These are phyloP conservation scores for Drosophila varians DNA, from an alignment of 1,140 invertebrate genomes.

Conservation along the genomic window DNA sequence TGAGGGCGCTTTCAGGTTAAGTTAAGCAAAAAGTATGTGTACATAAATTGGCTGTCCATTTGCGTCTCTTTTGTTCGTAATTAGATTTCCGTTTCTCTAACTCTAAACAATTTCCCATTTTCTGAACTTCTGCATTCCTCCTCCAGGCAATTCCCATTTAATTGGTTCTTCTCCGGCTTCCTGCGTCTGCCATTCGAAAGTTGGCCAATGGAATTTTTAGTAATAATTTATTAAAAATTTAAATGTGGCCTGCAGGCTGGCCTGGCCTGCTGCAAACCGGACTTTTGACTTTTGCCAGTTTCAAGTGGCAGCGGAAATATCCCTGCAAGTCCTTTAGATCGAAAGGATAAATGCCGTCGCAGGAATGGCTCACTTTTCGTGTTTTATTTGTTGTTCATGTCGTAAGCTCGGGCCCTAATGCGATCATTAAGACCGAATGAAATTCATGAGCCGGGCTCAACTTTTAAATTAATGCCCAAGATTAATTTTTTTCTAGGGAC, in stretches of 20 bases:
- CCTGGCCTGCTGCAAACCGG: neutral
- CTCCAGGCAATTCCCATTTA: constrained; percentile 58
- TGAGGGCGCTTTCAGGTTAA: constrained; percentile 40
- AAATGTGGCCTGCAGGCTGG: constrained; percentile 25
- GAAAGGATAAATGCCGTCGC: constrained; percentile 8
- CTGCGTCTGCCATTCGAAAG: constrained; percentile 17
- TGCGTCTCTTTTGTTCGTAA: constrained; percentile 54
- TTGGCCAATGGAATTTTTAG: constrained; percentile 29
- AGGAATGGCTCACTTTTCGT: constrained; percentile 3
- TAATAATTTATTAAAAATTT: constrained; percentile 52
- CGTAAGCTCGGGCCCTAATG: constrained; percentile 31
- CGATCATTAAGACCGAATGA: constrained; percentile 52
- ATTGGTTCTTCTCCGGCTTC: constrained; percentile 54
- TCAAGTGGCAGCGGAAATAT: neutral
- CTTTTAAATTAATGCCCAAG: constrained; percentile 60
- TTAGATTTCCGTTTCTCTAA: constrained; percentile 57
- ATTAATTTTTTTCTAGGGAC: constrained; percentile 50
- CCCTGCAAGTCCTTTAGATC: neutral
- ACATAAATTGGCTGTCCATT: constrained; percentile 63
- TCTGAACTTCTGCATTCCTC: constrained; percentile 13
- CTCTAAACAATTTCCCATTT: constrained; percentile 25
- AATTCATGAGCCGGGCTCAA: constrained; percentile 46
- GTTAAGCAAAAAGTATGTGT: constrained; percentile 44
- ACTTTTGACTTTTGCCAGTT: constrained; percentile 31
- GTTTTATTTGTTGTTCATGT: neutral